Conservation (phyloP, 2,113 vertebrate species). For the Bos indicus region DNA sequence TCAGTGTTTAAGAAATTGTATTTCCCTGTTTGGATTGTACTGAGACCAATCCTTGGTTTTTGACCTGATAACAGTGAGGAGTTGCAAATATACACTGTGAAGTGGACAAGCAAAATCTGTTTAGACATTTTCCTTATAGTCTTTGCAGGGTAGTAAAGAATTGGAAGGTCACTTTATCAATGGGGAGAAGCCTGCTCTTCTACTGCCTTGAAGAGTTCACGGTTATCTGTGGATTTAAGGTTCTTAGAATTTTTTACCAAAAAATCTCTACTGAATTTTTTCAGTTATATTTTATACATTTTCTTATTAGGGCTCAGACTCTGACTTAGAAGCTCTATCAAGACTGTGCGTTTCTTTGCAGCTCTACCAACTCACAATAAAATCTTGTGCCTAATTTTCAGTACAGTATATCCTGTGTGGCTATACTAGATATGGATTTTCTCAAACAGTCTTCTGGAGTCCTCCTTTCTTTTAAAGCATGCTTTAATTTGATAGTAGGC, state of each 20-base stretch:
- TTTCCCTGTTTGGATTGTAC: not conserved
- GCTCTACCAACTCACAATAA: not conserved
- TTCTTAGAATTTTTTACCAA: not conserved
- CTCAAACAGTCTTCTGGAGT: not conserved
- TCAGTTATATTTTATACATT: not conserved
- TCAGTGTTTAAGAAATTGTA: not conserved
- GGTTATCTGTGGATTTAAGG: not conserved
- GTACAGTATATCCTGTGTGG: not conserved
- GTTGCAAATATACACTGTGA: not conserved
- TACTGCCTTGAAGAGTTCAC: not conserved
- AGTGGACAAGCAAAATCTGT: not conserved
- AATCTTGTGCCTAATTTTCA: not conserved
- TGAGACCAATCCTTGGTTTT: not conserved
- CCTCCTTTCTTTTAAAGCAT: not conserved
- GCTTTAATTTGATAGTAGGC: not conserved
- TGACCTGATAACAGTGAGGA: not conserved
- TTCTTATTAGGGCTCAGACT: not conserved
- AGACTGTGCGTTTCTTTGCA: not conserved
- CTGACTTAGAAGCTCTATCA: not conserved
- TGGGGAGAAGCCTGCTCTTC: not conserved
- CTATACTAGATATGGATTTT: not conserved
- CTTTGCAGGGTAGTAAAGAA: not conserved
- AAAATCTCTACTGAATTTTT: not conserved
- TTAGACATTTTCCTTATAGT: not conserved
- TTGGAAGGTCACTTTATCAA: not conserved